Evolutionary conservation across 1,140 invertebrate species (phyloP).

Genomic region (Philotrypesis tridentata): DNA sequence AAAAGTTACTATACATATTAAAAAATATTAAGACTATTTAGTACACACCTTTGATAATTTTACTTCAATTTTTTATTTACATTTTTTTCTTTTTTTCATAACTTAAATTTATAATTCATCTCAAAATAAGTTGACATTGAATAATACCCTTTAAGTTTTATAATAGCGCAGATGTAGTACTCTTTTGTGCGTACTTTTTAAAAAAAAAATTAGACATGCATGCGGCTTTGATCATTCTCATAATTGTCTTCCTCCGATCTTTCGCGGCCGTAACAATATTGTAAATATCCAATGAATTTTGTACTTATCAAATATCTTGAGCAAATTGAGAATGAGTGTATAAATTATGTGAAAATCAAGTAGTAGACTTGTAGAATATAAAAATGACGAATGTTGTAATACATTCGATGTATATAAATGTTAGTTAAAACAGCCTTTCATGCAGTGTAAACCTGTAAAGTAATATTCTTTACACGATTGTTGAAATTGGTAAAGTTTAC

Average conservation of each 20-base stretch:
- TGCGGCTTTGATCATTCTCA: not conserved
- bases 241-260: not conserved
- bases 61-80: not conserved
- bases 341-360: constrained; percentile 46
- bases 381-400: constrained; percentile 33
- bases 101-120: not conserved
- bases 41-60: no score
- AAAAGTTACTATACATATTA: no score
- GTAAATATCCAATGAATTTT: constrained; percentile 47
- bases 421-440: constrained; percentile 29
- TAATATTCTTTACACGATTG: constrained; percentile 20
- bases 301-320: constrained; percentile 48
- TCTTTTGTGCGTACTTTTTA: not conserved
- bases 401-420: constrained; percentile 46
- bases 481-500: constrained; percentile 16
- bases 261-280: constrained; percentile 17
- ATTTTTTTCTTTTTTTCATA: not conserved
- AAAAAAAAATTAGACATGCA: no score
- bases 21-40: no score
- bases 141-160: no score
- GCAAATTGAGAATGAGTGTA: constrained; percentile 42
- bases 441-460: constrained; percentile 44
- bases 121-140: not conserved
- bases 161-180: no score
- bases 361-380: constrained; percentile 36